Evolutionary conservation across 2,113 vertebrate genomes (phyloP), one percentile per base, ranked within the genome.

Genomic region (Cyanoliseus patagonus): DNA sequence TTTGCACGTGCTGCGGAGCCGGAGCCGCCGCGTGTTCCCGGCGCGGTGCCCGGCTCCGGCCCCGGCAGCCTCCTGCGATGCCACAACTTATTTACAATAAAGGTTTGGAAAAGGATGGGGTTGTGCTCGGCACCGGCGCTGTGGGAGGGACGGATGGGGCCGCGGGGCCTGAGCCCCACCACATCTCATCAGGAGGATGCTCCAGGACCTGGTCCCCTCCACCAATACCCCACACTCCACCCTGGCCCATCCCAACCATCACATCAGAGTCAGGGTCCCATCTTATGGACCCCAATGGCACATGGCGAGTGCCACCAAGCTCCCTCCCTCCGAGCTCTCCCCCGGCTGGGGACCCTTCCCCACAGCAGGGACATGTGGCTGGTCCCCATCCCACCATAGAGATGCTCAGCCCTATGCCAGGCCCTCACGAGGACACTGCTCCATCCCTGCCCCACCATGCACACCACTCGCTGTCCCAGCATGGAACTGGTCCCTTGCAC

Each of bases 11-110:
- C 85, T 37, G 83, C 10, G 68, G 85, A 63, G 72, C 51, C 2
- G 49, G 68, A 53, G 75, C 25, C 8, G 4, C 86, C 24, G 31
- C 15, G 12, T 9, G 86, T 17, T 52, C 62, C 68, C 31, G 1
- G 7, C 62, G 6, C 51, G 7, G 88, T 18, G 19, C 64, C 57
- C 4, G 57, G 77, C 81, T 8, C 84, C 31, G 33, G 94, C n/a
- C 86, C 42, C 81, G 83, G 75, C 49, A 25, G 31, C 63, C 92
- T 83, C 94, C 94, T 76, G 92, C 92, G 64, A 55, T 59, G 81
- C 46, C 49, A 41, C 94, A 92, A 51, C 83, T 93, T 81, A 95
- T 96, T 96, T 95, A 91, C 92, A 95, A 96, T 96, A 96, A 96
- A 96, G 90, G 44, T 77, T 87, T 94, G 92, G 92, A 94, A 94